Conservation (phyloP, 92 coral and sea anemone species). For the Ricordea florida region DNA sequence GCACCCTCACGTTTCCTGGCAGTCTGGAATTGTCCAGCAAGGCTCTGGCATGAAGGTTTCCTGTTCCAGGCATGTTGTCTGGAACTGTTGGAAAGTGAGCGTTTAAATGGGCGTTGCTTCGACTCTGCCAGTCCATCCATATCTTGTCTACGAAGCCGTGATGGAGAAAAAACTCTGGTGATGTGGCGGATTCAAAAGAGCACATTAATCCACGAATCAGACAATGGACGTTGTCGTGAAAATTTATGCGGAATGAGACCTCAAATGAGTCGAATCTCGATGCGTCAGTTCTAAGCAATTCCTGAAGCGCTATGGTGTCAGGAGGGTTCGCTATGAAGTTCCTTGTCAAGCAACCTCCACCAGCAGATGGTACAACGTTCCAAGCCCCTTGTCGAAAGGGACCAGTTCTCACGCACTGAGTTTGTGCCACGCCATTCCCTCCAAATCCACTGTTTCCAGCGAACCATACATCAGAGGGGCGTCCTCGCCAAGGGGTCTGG, state of each 20-base stretch:
- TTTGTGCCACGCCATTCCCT: constrained; percentile 69
- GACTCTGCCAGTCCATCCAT: constrained; percentile 90
- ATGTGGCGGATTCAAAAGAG: constrained; percentile 67
- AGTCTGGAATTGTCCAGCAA: constrained; percentile 46
- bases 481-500: constrained; percentile 28
- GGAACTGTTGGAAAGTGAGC: constrained; percentile 38
- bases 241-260: constrained; percentile 48
- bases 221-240: constrained; percentile 83
- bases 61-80: constrained; percentile 56
- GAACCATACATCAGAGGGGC: constrained; percentile 74
- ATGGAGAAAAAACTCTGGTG: constrained; percentile 93
- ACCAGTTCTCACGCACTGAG: constrained; percentile 77
- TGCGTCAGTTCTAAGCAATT: constrained; percentile 29
- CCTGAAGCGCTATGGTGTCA: constrained; percentile 54
- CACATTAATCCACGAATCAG: constrained; percentile 84
- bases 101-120: constrained; percentile 47
- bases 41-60: not conserved
- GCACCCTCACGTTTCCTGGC: constrained; percentile 74
- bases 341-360: constrained; percentile 67
- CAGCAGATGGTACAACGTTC: constrained; percentile 60
- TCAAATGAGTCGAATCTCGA: constrained; percentile 59
- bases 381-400: constrained; percentile 82
- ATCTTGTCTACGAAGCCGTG: constrained; percentile 89
- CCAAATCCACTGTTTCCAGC: constrained; percentile 80
- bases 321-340: constrained; percentile 57